Conservation (phyloP, 2,113 vertebrate genomes). For the Ellobius talpinus region DNA sequence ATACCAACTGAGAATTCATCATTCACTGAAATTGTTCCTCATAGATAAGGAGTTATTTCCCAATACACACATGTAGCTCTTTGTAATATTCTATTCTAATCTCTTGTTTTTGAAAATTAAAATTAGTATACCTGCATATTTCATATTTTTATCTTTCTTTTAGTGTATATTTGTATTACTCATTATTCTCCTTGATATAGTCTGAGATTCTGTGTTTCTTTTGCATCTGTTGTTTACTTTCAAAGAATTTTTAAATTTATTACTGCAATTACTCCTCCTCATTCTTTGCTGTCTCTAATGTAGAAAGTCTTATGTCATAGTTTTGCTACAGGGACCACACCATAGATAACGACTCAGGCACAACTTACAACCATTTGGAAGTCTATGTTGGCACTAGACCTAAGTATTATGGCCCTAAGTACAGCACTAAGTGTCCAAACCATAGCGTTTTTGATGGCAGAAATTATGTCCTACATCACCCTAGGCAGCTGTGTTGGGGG, state of each 20-base stretch:
- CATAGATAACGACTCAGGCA: not conserved
- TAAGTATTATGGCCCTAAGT: rapidly evolving
- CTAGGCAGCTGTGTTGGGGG: not conserved
- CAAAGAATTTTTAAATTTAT: no score
- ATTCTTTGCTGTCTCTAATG: not conserved
- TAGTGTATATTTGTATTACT: not conserved
- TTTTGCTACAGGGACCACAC: not conserved
- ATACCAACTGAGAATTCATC: not conserved
- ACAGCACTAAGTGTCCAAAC: not conserved
- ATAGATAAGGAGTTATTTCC: not conserved
- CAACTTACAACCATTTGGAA: not conserved
- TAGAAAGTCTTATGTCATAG: no score
- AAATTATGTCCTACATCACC: not conserved
- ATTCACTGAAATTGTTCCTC: not conserved
- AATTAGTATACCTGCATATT: not conserved
- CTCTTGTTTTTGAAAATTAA: not conserved
- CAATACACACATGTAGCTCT: not conserved
- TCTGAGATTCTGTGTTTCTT: not conserved
- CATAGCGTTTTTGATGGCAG: not conserved
- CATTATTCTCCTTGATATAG: no score
- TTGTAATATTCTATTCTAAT: not conserved
- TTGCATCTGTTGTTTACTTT: not conserved
- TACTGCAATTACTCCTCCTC: not conserved
- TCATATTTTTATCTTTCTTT: not conserved
- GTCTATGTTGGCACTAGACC: not conserved